Percentiles rank a stretch among this genome's conserved stretches.
Conservation (phyloP, 2,113 vertebrate species). For the Pteruthius melanotis region DNA sequence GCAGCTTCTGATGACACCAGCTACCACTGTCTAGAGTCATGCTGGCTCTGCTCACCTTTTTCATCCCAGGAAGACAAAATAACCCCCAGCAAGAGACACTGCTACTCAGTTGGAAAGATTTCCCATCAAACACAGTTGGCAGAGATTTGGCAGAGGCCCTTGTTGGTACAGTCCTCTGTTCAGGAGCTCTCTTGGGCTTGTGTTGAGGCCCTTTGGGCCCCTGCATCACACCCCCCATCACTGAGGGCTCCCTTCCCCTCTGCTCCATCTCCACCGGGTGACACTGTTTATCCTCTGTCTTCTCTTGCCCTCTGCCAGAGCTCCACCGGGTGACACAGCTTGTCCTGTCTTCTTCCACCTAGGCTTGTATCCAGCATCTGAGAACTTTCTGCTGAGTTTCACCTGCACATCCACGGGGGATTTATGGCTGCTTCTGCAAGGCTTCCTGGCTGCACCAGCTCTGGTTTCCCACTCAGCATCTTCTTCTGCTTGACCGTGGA, state of each 20-base stretch:
- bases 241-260: not conserved
- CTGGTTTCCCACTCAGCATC: not conserved
- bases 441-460: not conserved
- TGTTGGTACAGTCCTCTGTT: not conserved
- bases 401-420: rapidly evolving
- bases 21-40: not conserved
- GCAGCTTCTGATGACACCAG: not conserved
- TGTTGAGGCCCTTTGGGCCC: not conserved
- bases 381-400: not conserved
- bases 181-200: not conserved
- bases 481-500: not conserved
- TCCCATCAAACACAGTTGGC: not conserved
- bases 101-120: not conserved
- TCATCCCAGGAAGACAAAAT: not conserved
- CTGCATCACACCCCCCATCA: rapidly evolving
- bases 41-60: not conserved
- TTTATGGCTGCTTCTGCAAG: not conserved
- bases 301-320: not conserved
- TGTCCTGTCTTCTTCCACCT: not conserved
- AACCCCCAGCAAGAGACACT: not conserved
- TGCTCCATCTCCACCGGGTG: not conserved
- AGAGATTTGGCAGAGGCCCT: not conserved
- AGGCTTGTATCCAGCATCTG: not conserved
- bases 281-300: not conserved
- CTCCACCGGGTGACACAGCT: not conserved